Evolutionary conservation across 2,888 invertebrate species (phyloP), one percentile per base, ranked within the genome.

Genomic region (Callyntrura sp.): DNA sequence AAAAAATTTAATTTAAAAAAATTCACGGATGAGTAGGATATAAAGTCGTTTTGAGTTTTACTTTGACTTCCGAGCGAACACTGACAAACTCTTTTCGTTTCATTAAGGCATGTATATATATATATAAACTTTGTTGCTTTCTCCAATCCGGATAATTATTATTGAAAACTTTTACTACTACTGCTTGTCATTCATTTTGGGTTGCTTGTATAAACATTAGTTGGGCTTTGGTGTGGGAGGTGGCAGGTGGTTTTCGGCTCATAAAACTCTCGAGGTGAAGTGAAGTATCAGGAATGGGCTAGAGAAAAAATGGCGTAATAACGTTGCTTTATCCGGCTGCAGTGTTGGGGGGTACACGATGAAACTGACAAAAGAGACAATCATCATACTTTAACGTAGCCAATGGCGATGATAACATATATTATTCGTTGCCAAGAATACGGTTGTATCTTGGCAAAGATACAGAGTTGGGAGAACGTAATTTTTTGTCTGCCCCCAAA

Each of bases 271-370:
- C 45, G 0, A 25, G 3, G 9, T 55, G 4, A 28, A 57, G 28
- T 35, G 35, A 81, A 23, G 51, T 17, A 11, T 11, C 12, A 25
- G 25, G n/a, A 73, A 45, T 73, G 45, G 45, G n/a, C 60, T 28
- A 17, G 25, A 9, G 11, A 12, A 73, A n/a, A 73, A 73, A 45
- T 73, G 73, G 48, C n/a, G 73, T 48, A 11, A 65, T 43, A 45
- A 45, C 43, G 73, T 17, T 35, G 35, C 48, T 17, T 23, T 62
- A 14, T 60, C 17, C 43, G 70, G 48, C 17, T 12, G 17, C 23
- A 9, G 35, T n/a, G 28, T 25, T 85, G 73, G 73, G 76, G 14
- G 73, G 57, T 85, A 73, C 73, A 85, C 60, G 35, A 57, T 76
- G 23, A 60, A 76, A 85, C 73, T 57, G 14, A 65, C 62, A 65